These are phyloP conservation scores for Peromyscus leucopus DNA, from an alignment of 2,113 vertebrate genomes.

Conservation along the genomic window DNA sequence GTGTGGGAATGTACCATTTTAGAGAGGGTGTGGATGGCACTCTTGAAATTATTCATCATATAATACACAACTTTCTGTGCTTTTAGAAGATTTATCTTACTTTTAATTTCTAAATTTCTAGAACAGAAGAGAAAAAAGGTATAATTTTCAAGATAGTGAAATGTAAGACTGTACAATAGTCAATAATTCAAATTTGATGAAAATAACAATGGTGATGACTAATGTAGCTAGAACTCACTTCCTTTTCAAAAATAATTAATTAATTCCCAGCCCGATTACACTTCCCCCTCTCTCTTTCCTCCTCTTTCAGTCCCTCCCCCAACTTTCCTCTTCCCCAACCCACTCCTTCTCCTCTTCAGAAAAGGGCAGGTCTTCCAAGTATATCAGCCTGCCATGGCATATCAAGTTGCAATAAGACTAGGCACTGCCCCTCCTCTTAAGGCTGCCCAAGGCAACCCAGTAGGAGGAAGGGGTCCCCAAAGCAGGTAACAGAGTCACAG, in stretches of 20 bases:
- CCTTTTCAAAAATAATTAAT: neutral
- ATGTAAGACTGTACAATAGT: neutral
- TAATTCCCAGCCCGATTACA: neutral
- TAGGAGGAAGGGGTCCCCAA: neutral
- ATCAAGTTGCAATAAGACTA: neutral
- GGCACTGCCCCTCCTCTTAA: neutral
- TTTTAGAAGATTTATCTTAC: slow-evolving; percentile 20
- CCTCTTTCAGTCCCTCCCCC: neutral
- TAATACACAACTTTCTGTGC: neutral
- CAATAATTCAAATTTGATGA: neutral
- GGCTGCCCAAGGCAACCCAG: neutral
- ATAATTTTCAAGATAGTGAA: slow-evolving; percentile 7
- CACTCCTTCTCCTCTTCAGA: neutral
- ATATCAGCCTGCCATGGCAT: neutral
- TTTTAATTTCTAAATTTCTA: slow-evolving; percentile 37
- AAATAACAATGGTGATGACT: slow-evolving; percentile 4
- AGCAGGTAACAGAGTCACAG: neutral
- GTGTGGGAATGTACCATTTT: neutral
- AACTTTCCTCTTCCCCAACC: neutral
- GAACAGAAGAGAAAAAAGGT: neutral
- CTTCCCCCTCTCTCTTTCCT: neutral
- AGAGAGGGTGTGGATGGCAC: neutral
- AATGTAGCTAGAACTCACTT: neutral
- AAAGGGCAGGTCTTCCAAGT: neutral
- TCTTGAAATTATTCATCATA: neutral